A percentile compares a stretch with the other conserved stretches of the same genome.
Evolutionary conservation across 2,888 invertebrate genomes (phyloP).

Genomic region (Gerris lacustris): DNA sequence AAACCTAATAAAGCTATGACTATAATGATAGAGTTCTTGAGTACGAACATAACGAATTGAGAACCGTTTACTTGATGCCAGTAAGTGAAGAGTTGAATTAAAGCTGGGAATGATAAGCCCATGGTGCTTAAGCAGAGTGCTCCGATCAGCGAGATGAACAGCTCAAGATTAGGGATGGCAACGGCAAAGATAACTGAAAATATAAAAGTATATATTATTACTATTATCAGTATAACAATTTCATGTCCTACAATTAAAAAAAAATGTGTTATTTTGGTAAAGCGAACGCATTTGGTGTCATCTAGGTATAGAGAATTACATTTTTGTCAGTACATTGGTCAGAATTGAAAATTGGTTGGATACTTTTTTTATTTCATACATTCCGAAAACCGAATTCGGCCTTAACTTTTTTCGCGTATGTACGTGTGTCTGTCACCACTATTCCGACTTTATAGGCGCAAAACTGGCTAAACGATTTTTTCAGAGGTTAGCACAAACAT

Average conservation of each 20-base stretch:
- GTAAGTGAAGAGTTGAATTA: constrained; percentile 71
- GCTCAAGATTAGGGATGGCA: constrained; percentile 64
- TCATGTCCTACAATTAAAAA: background rate
- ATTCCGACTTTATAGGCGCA: too few species aligned
- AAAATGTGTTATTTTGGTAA: too few species aligned
- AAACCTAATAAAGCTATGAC: constrained; percentile 55
- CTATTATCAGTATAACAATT: background rate
- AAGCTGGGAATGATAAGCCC: constrained; percentile 79
- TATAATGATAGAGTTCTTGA: constrained; percentile 39
- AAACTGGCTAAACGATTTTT: too few species aligned
- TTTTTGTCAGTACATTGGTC: too few species aligned
- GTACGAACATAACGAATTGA: constrained; percentile 31
- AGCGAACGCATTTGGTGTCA: too few species aligned
- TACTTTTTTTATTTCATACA: too few species aligned
- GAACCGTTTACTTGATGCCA: constrained; percentile 55
- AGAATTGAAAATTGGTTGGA: too few species aligned
- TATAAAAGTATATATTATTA: background rate
- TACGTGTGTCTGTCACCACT: too few species aligned
- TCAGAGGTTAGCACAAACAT: too few species aligned
- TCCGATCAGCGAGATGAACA: constrained; percentile 66
- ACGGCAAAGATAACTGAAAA: constrained; percentile 68
- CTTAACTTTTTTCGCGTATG: too few species aligned
- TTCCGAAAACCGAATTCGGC: too few species aligned
- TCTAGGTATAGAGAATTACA: too few species aligned
- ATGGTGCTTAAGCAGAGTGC: constrained; percentile 78